Conservation (phyloP, 2,113 vertebrate genomes). For the Pseudolaguvia tuberculata region DNA sequence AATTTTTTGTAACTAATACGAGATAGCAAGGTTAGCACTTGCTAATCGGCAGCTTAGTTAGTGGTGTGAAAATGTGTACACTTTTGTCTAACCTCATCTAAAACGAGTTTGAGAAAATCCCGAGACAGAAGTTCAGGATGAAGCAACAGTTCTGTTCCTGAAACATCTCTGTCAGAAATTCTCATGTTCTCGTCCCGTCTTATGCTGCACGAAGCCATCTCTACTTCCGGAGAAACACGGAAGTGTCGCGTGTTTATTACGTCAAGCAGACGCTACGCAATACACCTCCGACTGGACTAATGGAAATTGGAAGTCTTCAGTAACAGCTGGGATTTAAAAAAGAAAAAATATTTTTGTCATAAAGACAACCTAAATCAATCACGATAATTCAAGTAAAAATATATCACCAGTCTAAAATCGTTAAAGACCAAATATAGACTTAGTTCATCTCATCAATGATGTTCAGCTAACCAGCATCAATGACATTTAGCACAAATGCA, state of each 20-base stretch:
- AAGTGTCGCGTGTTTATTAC: neutral
- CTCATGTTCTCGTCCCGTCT: constrained; percentile 37
- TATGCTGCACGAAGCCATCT: constrained; percentile 59
- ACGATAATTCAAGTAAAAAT: too few species aligned
- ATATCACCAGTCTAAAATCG: too few species aligned
- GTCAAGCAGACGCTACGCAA: neutral
- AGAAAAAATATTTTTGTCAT: neutral
- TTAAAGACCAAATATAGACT: too few species aligned
- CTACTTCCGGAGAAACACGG: constrained; percentile 27
- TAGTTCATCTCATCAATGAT: too few species aligned
- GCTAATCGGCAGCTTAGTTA: neutral
- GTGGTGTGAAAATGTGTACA: neutral
- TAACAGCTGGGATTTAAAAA: too few species aligned
- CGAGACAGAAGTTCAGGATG: constrained; percentile 69
- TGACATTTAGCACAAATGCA: too few species aligned
- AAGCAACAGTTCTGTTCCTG: constrained; percentile 60
- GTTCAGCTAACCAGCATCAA: too few species aligned
- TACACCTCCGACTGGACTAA: neutral
- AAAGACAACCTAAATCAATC: neutral
- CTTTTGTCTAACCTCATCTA: constrained; percentile 63
- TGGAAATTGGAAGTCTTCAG: neutral
- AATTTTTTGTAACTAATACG: neutral
- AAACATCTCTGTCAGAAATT: constrained; percentile 8
- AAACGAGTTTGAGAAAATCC: constrained; percentile 62
- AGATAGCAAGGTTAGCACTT: neutral